phyloP scores from a whole-genome alignment of 2,113 vertebrate species.

The Sterrhoptilus dennistouni region DNA sequence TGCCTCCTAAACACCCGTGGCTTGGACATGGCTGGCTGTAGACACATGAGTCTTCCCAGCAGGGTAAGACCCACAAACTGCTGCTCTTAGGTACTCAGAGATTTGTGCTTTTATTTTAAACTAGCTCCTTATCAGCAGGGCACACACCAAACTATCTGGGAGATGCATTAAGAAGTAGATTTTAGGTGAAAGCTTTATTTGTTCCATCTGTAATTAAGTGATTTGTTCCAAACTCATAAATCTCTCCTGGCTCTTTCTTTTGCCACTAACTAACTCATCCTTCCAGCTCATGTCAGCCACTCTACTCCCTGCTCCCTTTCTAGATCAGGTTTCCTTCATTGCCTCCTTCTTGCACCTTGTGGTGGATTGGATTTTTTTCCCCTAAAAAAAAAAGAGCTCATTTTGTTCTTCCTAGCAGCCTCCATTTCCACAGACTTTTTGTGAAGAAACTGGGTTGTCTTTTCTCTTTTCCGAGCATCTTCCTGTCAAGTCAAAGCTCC shows the following conservation, averaged over 20 bases:
- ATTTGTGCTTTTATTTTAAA: not conserved
- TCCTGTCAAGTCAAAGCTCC: not conserved
- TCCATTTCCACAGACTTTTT: not conserved
- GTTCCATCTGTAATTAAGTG: conserved; percentile 2
- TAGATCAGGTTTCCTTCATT: not conserved
- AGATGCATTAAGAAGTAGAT: not conserved
- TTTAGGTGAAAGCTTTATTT: conserved; percentile 20
- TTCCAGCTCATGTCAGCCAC: not conserved
- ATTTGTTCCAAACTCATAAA: conserved; percentile 19
- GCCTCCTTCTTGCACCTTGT: not conserved
- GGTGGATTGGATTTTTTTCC: not conserved
- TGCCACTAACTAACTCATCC: not conserved
- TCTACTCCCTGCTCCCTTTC: not conserved
- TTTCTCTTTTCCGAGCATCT: not conserved
- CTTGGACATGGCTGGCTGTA: not conserved
- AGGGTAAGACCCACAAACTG: not conserved
- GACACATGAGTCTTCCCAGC: not conserved
- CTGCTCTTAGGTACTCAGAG: not conserved
- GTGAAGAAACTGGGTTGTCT: not conserved
- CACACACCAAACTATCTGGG: not conserved
- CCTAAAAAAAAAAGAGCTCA: not conserved
- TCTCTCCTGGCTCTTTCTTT: not conserved
- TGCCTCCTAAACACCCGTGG: accelerated
- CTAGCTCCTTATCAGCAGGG: not conserved
- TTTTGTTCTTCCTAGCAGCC: not conserved